Percentiles rank a stretch among this genome's conserved stretches.
Conservation (phyloP, 2,797 vertebrate genomes). For the Oryzias sinensis region DNA sequence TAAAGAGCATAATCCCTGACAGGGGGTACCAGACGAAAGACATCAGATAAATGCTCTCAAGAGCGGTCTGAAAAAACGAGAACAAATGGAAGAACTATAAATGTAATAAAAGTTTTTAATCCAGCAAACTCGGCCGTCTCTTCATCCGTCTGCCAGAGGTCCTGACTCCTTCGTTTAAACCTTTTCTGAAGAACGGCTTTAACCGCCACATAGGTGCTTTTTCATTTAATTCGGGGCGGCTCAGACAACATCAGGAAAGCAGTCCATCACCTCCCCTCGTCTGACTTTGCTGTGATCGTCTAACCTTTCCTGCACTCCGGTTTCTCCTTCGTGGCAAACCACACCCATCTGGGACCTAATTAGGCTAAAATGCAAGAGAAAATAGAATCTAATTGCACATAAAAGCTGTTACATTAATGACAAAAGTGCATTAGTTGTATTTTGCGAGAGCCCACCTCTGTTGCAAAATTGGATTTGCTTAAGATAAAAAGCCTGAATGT, state of each 20-base stretch:
- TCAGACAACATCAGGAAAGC: constrained; percentile 49
- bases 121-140: no score
- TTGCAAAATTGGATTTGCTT: constrained; percentile 48
- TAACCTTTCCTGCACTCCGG: constrained; percentile 30
- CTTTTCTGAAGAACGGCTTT: constrained; percentile 16
- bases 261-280: constrained; percentile 42
- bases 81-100: no score
- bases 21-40: no score
- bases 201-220: constrained; percentile 12
- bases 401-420: constrained; percentile 40
- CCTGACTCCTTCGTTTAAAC: constrained; percentile 30
- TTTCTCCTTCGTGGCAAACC: constrained; percentile 30
- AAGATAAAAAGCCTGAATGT: constrained; percentile 64
- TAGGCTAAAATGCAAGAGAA: constrained; percentile 49
- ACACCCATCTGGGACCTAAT: constrained; percentile 52
- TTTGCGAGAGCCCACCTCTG: constrained; percentile 42
- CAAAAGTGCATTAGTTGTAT: constrained; percentile 43
- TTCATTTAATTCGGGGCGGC: constrained; percentile 33
- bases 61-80: no score
- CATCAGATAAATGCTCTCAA: no score
- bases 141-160: neutral
- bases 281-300: constrained; percentile 42
- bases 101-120: no score
- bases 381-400: constrained; percentile 33
- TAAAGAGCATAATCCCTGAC: no score